These are phyloP conservation scores for Saccopteryx bilineata DNA, from an alignment of 2,113 vertebrate species.

Conservation along the genomic window DNA sequence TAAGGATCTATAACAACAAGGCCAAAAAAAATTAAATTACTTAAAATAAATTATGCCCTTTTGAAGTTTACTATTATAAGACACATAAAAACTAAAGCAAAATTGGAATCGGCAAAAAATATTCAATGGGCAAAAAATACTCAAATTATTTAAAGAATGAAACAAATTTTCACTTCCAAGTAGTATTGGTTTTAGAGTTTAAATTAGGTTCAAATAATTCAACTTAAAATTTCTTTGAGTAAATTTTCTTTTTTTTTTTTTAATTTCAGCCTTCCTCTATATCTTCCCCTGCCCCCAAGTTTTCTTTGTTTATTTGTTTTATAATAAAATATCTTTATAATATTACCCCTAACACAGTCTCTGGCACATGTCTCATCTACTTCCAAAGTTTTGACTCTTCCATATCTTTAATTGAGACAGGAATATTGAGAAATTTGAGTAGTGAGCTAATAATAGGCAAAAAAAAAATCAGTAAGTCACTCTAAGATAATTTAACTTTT, in stretches of 20 bases:
- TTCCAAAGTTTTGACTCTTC: neutral
- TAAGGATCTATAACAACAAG: neutral
- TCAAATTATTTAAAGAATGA: slow-evolving; percentile 10
- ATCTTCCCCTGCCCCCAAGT: accelerated
- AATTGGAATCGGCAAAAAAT: neutral
- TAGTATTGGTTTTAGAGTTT: neutral
- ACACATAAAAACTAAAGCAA: neutral
- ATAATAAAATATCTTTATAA: neutral
- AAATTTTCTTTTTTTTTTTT: neutral
- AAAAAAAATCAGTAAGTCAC: neutral
- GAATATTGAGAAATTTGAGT: neutral
- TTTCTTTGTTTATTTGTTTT: neutral
- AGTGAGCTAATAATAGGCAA: neutral
- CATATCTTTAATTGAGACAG: neutral
- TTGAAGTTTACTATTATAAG: neutral
- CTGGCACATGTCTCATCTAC: neutral
- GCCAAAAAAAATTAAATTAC: neutral
- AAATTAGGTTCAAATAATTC: neutral
- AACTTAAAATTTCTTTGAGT: neutral
- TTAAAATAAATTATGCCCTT: neutral
- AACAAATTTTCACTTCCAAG: neutral
- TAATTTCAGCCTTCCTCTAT: neutral
- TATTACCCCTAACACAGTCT: neutral
- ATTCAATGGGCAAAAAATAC: neutral
- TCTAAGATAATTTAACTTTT: neutral